Conservation (phyloP, 2,888 invertebrate genomes). For the Napeogenes inachia region DNA sequence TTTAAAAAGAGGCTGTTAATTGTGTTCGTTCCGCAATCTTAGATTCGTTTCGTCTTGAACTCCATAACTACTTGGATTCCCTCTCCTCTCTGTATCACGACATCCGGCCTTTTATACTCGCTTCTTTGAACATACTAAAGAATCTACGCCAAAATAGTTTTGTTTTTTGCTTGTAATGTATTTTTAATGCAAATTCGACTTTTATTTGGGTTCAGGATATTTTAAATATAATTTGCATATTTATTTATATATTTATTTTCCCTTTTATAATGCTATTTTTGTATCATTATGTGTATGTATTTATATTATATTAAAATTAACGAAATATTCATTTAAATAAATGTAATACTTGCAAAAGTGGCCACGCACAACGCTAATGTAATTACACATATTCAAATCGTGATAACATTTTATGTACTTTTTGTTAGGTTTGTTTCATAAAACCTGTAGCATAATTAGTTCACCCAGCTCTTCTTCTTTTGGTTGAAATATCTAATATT, state of each 20-base stretch:
- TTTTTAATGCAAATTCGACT: too few relatives aligned
- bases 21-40: constrained; percentile 60
- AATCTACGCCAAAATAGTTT: constrained; percentile 14
- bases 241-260: too few relatives aligned
- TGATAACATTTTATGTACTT: too few relatives aligned
- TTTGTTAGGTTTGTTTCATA: too few relatives aligned
- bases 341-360: constrained; percentile 29
- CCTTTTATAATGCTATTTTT: too few relatives aligned
- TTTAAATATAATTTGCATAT: too few relatives aligned
- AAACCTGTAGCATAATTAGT: too few relatives aligned
- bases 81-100: constrained; percentile 51
- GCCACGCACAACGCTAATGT: constrained; percentile 11
- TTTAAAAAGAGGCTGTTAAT: constrained; percentile 34
- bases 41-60: constrained; percentile 44
- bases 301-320: not conserved
- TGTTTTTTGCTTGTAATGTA: too few relatives aligned
- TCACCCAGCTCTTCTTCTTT: too few relatives aligned
- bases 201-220: too few relatives aligned
- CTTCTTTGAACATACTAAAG: constrained; percentile 29
- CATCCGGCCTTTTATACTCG: constrained; percentile 61
- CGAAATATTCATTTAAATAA: constrained; percentile 1
- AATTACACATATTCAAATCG: constrained; percentile 3
- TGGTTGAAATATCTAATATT: too few relatives aligned
- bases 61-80: constrained; percentile 51
- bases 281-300: too few relatives aligned